Conservation (phyloP, 2,797 vertebrate genomes). For the Diplodus puntazzo region DNA sequence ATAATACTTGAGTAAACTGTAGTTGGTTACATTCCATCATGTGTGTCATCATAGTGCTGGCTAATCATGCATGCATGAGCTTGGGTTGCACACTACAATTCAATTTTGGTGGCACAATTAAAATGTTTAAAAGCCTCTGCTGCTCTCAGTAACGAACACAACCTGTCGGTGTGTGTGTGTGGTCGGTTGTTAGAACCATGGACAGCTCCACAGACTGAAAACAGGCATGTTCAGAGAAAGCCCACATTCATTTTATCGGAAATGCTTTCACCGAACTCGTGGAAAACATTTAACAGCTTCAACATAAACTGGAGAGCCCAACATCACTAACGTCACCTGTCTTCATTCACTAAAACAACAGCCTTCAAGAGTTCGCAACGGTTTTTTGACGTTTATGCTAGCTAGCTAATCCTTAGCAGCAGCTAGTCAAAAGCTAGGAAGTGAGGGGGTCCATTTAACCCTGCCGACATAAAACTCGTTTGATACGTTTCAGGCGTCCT, state of each 20-base stretch:
- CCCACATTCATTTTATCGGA: neutral
- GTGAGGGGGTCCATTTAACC: neutral
- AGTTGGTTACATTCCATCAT: no score
- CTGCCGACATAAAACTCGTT: neutral
- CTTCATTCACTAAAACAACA: fast-evolving
- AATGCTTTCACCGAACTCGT: neutral
- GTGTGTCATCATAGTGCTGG: no score
- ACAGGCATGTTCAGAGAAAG: neutral
- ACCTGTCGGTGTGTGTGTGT: neutral
- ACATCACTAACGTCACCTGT: fast-evolving
- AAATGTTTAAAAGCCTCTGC: neutral
- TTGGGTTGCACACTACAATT: neutral
- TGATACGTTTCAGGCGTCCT: fast-evolving
- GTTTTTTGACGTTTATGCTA: neutral
- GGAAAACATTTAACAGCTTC: neutral
- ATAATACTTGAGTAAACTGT: no score
- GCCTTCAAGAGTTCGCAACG: fast-evolving
- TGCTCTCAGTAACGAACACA: no score
- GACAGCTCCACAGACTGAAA: slow-evolving; percentile 68
- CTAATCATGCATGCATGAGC: no score
- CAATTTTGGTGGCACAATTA: neutral
- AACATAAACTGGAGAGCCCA: neutral
- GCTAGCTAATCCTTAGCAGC: neutral
- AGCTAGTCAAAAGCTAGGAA: neutral
- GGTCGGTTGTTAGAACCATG: slow-evolving; percentile 70